Percentiles rank a stretch among this genome's conserved stretches.
Conservation (phyloP, 35 echinoderm and acorn worm genomes). For the Anneissia japonica region DNA sequence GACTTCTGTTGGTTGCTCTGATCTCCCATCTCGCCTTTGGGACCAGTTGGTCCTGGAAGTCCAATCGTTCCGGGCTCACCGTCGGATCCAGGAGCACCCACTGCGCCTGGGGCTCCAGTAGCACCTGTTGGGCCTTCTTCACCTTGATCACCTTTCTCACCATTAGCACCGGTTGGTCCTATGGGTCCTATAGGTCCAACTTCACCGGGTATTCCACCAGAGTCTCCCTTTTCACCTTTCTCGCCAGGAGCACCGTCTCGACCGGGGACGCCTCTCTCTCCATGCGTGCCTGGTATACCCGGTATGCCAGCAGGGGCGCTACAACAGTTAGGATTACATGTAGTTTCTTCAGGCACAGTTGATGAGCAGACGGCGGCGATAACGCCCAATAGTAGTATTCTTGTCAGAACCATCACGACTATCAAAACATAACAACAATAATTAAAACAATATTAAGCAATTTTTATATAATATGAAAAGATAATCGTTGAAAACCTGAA, state of each 20-base stretch:
- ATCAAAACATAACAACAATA: too few species aligned
- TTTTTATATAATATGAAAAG: too few species aligned
- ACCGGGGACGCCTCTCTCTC: neutral
- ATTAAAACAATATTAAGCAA: too few species aligned
- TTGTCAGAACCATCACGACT: too few species aligned
- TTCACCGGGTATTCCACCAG: neutral
- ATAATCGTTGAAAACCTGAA: too few species aligned
- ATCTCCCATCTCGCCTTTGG: neutral
- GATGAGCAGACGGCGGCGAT: neutral
- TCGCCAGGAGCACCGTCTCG: neutral
- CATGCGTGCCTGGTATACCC: neutral
- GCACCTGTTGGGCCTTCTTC: neutral
- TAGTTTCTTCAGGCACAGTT: neutral
- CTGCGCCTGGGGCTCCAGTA: neutral
- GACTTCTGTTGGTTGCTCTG: too few species aligned
- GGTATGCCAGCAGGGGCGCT: too few species aligned
- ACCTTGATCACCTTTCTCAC: too few species aligned
- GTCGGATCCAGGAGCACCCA: neutral
- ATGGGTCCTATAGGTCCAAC: too few species aligned
- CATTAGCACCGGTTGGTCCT: too few species aligned
- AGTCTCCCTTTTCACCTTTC: conserved; percentile 15
- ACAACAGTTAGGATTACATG: conserved; percentile 13
- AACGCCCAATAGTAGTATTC: too few species aligned
- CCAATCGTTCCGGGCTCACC: neutral
- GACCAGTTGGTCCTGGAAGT: neutral